Base-by-base conservation (phyloP, 2,797 vertebrate genomes). In the Lophius americanus region DNA sequence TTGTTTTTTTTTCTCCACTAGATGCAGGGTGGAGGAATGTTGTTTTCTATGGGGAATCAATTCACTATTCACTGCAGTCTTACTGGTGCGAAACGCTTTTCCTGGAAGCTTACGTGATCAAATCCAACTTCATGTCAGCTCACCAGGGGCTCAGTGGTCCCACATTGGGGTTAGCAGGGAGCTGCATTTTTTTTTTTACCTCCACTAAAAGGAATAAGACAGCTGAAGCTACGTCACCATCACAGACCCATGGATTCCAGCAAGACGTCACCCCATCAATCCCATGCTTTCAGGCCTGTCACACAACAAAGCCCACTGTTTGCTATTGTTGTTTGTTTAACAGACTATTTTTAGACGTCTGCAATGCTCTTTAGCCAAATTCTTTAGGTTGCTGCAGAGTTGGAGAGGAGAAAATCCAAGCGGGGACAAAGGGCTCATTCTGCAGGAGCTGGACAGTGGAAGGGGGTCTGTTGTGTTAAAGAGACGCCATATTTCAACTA, bases 1-100 rank as follows among this genome's bases (percentile, higher is more conserved):
- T 66, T 23, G 23, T 23, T 23, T 62, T 76, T 74, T 76, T 75
- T 74, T 60, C 75, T 73, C 64, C 13, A 14, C 71, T 68, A 66
- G 70, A 79, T 74, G 73, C 59, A 76, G 75, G 72, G 60, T 75
- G 75, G 68, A 87, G 88, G 89, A 89, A 89, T 87, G 83, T 78
- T 79, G 81, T 86, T 89, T 88, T 88, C 82, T 83, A 78, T 78
- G 85, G 79, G 79, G 79, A 86, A 75, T 90, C 80, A 79, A 87
- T 88, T 91, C 79, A 84, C 86, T 85, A 88, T 91, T 91, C 85
- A 89, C 80, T 87, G 75, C 70, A 76, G 76, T 63, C 77, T 81
- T 78, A 77, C 80, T 85, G 73, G 73, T 78, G 85, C 83, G 87
- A 88, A 87, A 78, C 74, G 68, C 51, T 75, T 47, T 88, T 90